Evolutionary conservation across 2,888 invertebrate species (phyloP).

Genomic region (Dryomyza anilis): DNA sequence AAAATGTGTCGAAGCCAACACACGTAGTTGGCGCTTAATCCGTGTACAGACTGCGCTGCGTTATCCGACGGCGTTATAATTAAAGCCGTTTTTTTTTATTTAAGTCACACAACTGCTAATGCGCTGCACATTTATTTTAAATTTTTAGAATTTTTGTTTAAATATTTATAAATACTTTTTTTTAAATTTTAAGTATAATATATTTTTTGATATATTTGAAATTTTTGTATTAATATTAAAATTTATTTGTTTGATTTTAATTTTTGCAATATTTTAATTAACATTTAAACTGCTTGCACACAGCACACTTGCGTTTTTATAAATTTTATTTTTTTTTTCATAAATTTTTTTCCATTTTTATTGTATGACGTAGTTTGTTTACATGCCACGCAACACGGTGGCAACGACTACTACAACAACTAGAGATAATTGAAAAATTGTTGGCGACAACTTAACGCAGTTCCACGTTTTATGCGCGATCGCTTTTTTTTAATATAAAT

Average conservation of each 20-base stretch:
- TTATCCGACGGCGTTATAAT: slow-evolving; percentile 13
- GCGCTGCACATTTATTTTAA: too few relatives aligned
- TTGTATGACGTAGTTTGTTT: too few relatives aligned
- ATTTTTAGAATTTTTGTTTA: not conserved
- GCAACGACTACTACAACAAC: not conserved
- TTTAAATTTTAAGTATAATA: too few relatives aligned
- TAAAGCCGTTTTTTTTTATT: not conserved
- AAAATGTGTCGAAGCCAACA: slow-evolving; percentile 3
- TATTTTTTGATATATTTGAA: too few relatives aligned
- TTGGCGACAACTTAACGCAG: not conserved
- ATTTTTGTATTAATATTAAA: too few relatives aligned
- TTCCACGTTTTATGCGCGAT: not conserved
- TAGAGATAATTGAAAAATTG: not conserved
- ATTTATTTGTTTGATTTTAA: too few relatives aligned
- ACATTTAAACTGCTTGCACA: too few relatives aligned
- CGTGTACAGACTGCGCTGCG: not conserved
- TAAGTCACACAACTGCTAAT: not conserved
- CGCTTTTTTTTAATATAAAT: not conserved
- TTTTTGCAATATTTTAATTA: too few relatives aligned
- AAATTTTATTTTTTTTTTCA: too few relatives aligned
- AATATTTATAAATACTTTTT: not conserved
- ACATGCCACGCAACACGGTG: not conserved
- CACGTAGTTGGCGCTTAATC: not conserved
- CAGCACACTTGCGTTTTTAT: too few relatives aligned
- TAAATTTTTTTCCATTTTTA: too few relatives aligned